Base-by-base conservation (phyloP, 2,797 vertebrate species). In the Austrolebias charrua region DNA sequence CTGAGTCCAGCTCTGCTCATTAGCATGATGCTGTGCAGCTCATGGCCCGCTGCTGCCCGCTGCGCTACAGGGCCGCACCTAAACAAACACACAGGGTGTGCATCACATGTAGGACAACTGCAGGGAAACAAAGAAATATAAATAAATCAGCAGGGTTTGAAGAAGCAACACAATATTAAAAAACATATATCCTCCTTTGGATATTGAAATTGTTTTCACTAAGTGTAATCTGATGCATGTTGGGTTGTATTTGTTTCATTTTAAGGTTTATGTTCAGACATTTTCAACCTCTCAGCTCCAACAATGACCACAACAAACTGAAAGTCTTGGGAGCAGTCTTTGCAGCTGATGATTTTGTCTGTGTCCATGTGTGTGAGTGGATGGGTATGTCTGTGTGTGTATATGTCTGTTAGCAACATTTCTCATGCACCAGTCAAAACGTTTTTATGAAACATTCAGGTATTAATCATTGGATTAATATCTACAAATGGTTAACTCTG, bases 1-100 rank as follows among this genome's bases (percentile, higher is more conserved):
- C 84, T 88, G 82, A 73, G 88, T 88, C 88, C 82, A 85, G 87
- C 84, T 81, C 82, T 68, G 82, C 86, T 92, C 90, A 92, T 91
- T 93, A 90, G 86, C 82, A 82, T 77, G 82, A 82, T 63, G 79
- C 83, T 82, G 86, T 85, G 84, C 81, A 57, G 76, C 86, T 86
- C 86, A 86, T 62, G 81, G 85, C 78, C 84, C 81, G 60, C 70
- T 51, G 72, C 82, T 83, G 72, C 75, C 76, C 78, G 76, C 81
- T 45, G 82, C 79, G 75, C 70, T 60, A 61, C 70, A n/a, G 64
- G 73, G 75, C 77, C 54, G 56, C 51, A 76, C 75, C 74, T 78
- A 85, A 86, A 81, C 85, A 88, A 86, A 89, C 79, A 83, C 62
- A 75, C 60, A 88, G 66, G 77, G 88, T 85, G 73, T 65, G 84